Evolutionary conservation across 1,140 invertebrate species (phyloP), one percentile per base, ranked within the genome.

Genomic region (Dreissena rostriformis): DNA sequence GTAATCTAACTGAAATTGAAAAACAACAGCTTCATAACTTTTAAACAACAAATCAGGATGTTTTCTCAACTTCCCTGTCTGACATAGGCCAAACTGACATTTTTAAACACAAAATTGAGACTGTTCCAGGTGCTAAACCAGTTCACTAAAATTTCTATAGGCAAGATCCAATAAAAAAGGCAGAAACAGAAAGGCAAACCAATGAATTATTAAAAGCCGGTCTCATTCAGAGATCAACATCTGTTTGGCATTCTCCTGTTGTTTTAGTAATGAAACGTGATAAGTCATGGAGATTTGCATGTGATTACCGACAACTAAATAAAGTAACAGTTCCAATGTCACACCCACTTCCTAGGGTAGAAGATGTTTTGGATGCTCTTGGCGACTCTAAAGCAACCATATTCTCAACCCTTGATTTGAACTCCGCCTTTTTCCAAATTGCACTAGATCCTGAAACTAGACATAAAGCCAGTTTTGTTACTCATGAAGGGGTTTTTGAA

Each of bases 321-420:
- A 52, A 52, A 15, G 51, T 78, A 1, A 88, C 88, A 7, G 84
- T 75, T 5, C 77, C 86, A 28, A 82, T 84, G 49, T 83, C 53
- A 2, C 75, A 85, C n/a, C 74, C 84, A 6, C 19, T 88, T 1
- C 82, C 85, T 24, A 28, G 67, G n/a, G 12, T 74, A 15, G 83
- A 85, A 26, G 84, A 85, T 76, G 84, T 88, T 15, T 81, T 84
- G 75, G 86, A 86, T 57, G 73, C 73, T 14, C 51, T 89, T 17
- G 81, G 84, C 17, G 80, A 84, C 28, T 29, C 73, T 17, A 71
- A 86, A 77, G 57, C 82, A 5, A 61, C 75, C n/a, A 82, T 85
- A 0, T 88, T 86, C 53, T 75, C 66, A 19, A 72, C 76, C n/a
- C 19, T 88, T 17, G 89, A 90, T 80, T 82, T 89, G n/a, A 29